Evolutionary conservation across 1,140 invertebrate species (phyloP).

Genomic region (Phenacoccus solenopsis): DNA sequence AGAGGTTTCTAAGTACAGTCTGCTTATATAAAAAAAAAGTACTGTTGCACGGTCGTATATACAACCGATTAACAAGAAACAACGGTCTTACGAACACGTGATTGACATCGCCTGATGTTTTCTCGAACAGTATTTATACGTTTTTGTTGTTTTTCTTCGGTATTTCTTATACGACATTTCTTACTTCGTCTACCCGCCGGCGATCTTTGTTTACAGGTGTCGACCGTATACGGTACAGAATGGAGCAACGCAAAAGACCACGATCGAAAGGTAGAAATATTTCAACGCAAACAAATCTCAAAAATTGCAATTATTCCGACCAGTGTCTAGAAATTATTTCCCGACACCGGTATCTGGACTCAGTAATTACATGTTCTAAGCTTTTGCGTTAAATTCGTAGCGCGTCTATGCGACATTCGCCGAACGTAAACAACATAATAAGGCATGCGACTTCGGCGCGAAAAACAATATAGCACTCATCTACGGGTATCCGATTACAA

Average conservation of each 20-base stretch:
- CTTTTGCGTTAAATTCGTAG: too few relatives aligned
- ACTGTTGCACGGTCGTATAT: background rate
- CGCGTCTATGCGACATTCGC: too few relatives aligned
- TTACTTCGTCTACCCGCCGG: background rate
- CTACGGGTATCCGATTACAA: background rate
- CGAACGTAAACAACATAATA: too few relatives aligned
- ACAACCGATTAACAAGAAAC: background rate
- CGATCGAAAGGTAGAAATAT: background rate
- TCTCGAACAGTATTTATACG: background rate
- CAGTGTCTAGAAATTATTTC: background rate
- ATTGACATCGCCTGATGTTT: background rate
- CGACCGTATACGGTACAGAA: background rate
- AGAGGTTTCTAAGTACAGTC: background rate
- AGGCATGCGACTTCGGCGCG: background rate
- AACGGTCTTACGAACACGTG: background rate
- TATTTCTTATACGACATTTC: background rate
- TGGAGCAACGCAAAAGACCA: too few relatives aligned
- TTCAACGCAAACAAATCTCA: background rate
- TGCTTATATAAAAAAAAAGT: background rate
- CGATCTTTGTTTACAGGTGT: background rate
- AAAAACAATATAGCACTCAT: background rate
- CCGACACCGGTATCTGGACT: too few relatives aligned
- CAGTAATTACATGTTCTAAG: too few relatives aligned
- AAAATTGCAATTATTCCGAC: constrained; percentile 2
- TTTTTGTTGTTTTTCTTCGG: background rate